Conservation (phyloP, 2,113 vertebrate species). For the Antigone vipio region DNA sequence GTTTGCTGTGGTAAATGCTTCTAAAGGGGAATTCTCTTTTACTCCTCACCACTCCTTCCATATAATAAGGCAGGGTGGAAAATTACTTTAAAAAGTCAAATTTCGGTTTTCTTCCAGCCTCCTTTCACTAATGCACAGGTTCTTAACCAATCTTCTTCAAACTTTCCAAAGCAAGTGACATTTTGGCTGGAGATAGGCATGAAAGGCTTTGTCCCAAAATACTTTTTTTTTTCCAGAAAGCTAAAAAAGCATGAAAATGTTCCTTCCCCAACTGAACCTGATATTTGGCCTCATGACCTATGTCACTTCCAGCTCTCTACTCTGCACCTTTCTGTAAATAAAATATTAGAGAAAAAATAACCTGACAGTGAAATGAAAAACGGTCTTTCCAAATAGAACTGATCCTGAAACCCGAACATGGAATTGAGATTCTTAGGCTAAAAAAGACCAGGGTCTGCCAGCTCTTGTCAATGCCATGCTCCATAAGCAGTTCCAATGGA, state of each 20-base stretch:
- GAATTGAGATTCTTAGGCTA: background rate
- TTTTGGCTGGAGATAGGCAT: background rate
- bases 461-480: background rate
- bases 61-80: background rate
- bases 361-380: background rate
- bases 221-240: background rate
- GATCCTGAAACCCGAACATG: background rate
- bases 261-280: background rate
- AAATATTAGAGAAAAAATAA: background rate
- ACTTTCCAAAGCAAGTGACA: slow-evolving; percentile 27
- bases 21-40: background rate
- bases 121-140: background rate
- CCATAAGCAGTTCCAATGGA: background rate
- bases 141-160: slow-evolving; percentile 12
- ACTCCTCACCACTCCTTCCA: background rate
- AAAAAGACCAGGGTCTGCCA: background rate
- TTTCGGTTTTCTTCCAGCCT: background rate
- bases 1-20: background rate
- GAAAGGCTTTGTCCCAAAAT: background rate
- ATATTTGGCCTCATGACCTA: background rate
- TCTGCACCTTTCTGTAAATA: background rate
- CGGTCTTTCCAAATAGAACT: background rate
- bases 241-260: background rate
- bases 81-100: slow-evolving; percentile 7
- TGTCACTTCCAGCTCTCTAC: background rate